Base-by-base conservation (phyloP, 2,113 vertebrate genomes). In the Aldabrachelys gigantea region DNA sequence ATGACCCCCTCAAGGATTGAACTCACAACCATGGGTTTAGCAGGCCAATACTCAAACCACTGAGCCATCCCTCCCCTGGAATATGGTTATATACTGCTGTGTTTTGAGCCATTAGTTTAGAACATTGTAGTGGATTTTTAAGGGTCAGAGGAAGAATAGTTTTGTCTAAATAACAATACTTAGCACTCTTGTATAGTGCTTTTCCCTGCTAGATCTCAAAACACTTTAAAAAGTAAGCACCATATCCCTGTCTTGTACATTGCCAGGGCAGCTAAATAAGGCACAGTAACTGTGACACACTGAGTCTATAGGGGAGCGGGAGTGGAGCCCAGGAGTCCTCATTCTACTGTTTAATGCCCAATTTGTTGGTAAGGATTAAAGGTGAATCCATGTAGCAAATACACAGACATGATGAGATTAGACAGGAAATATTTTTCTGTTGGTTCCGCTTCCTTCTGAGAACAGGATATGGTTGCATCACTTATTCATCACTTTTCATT, bases 401-500 rank as follows among this genome's bases (percentile, higher is more conserved):
- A 56, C 9, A 8, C 84, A 87, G 65, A 41, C 27, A 38, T 85
- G 75, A 69, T 9, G 17, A 11, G 59, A 53, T 88, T 47, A 21
- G 92, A 49, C 82, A 94, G 88, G 89, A 93, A 95, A 79, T 90
- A 12, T 21, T 41, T 80, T 69, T 89, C 91, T 69, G 44, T 44
- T 83, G 41, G n/a, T 78, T 88, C 87, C 1, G 12, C 49, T 52
- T 87, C 72, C 49, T 90, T 22, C 56, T 80, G 14, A 47, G 79
- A 94, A 11, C 65, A 25, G 80, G 35, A 82, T n/a, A 87, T 35
- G 85, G 35, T 84, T 87, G 49, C 41, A 62, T 95, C 59, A 31
- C 31, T 88, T 92, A 81, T 54, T 56, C 49, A 52, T 22, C 84
- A 80, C 53, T 83, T 91, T 90, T 87, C 1, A 82, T 85, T 89